Percentiles rank a stretch among this genome's conserved stretches.
Evolutionary conservation across 2,797 vertebrate genomes (phyloP).

Genomic region (Eleutherodactylus coqui): DNA sequence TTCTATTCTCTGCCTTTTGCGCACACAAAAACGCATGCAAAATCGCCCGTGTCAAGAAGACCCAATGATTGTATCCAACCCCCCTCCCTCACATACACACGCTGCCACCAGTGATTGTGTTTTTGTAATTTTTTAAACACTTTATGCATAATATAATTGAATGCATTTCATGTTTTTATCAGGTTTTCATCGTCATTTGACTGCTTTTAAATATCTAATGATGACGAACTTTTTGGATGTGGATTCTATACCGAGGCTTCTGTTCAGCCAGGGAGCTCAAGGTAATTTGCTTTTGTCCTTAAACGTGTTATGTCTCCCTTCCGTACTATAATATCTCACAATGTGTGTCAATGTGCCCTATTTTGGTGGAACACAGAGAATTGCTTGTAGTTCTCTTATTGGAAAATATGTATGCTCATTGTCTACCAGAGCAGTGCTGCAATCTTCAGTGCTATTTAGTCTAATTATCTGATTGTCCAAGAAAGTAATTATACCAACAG

Average conservation of each 20-base stretch:
- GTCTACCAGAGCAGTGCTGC: constrained; percentile 28
- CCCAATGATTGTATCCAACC: too few relatives aligned
- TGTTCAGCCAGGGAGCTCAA: constrained; percentile 84
- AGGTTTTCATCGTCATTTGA: constrained; percentile 30
- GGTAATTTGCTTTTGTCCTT: constrained; percentile 67
- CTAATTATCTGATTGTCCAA: constrained; percentile 61
- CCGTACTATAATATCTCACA: background rate
- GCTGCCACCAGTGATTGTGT: too few relatives aligned
- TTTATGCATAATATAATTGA: background rate
- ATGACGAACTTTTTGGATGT: constrained; percentile 84
- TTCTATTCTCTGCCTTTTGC: too few relatives aligned
- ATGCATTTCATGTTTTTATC: background rate
- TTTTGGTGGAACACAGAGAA: background rate
- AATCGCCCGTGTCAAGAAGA: too few relatives aligned
- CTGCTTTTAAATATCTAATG: constrained; percentile 69
- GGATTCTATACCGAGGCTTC: constrained; percentile 79
- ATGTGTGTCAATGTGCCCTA: background rate
- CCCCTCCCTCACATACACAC: too few relatives aligned
- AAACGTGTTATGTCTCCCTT: background rate
- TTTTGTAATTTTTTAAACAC: too few relatives aligned
- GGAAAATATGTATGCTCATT: constrained; percentile 48
- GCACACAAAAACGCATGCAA: too few relatives aligned
- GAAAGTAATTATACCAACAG: constrained; percentile 63
- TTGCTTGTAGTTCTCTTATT: constrained; percentile 8
- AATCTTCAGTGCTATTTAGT: constrained; percentile 49